Base-by-base conservation (phyloP, 2,797 vertebrate species). In the Cetoscarus ocellatus region DNA sequence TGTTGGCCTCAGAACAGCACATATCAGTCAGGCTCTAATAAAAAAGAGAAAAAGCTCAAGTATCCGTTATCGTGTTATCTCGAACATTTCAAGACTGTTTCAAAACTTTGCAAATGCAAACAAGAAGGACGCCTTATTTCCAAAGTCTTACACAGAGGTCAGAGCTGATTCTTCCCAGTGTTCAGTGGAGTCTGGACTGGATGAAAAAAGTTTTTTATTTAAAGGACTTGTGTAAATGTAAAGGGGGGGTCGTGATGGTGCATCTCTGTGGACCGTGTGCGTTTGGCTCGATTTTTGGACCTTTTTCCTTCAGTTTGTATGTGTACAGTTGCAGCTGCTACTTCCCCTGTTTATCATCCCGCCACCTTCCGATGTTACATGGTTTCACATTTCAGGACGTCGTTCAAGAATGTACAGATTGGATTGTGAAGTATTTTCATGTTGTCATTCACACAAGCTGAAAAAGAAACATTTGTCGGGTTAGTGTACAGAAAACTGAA, bases 91-190 rank as follows among this genome's bases (percentile, higher is more conserved):
- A 69, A 27, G 67, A 75, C 79, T 75, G 73, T 75, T 80, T 73
- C 50, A 34, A 48, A 27, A 61, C 52, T 61, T 61, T 67, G 50
- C 54, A 79, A 85, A 75, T 83, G 69, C 58, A 75, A 81, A 84
- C 81, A 42, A 71, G 79, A 87, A 85, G 87, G 87, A 91, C 69
- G 90, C 80, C 90, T 89, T 86, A 84, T 80, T 82, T 85, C 75
- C 66, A 69, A 82, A 86, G 79, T 85, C 78, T 82, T 86, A 84
- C 86, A 85, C 84, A 85, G 66, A 81, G 54, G 77, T 75, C 61
- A 54, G 71, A 74, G 70, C 76, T 56, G 69, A 78, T 56, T 81
- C 69, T 80, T 71, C 66, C 70, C 69, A 75, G 80, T 49, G 70
- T 75, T 65, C 62, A 8, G 61, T 56, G 13, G 51, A 56, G 74